phyloP scores from a whole-genome alignment of 2,797 vertebrate species.

The Rhinatrema bivittatum region DNA sequence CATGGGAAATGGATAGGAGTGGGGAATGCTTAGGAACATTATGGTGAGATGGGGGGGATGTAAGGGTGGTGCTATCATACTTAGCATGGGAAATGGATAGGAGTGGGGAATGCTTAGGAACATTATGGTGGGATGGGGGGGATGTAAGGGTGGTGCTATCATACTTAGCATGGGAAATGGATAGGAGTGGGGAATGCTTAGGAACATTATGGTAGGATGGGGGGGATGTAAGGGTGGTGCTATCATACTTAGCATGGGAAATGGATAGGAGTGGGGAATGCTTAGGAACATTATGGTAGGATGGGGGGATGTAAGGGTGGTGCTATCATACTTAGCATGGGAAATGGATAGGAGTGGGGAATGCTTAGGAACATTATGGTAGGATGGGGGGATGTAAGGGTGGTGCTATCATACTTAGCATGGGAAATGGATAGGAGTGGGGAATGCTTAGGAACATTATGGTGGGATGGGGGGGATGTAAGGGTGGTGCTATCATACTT shows the following conservation, averaged over 20 bases:
- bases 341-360: neutral
- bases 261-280: neutral
- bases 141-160: neutral
- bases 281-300: no score
- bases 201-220: no score
- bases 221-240: neutral
- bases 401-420: neutral
- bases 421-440: neutral
- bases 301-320: neutral
- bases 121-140: no score
- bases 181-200: no score
- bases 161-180: neutral
- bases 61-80: neutral
- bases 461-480: accelerated
- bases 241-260: neutral
- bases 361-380: no score
- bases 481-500: neutral
- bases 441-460: no score
- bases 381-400: accelerated
- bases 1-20: neutral
- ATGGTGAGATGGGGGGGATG: no score
- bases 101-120: no score
- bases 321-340: neutral
- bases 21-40: no score
- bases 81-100: neutral